phyloP scores from a whole-genome alignment of 1,140 invertebrate genomes.

The Caenorhabditis elegans region WBcel235 BX284605.5:10978501-10979000 shows the following conservation, averaged over 20 bases:
- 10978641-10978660: background rate
- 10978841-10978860: background rate
- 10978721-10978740: no score
- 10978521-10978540: no score
- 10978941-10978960: no score
- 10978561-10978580: background rate
- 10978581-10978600: background rate
- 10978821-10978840: background rate
- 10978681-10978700: background rate
- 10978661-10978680: background rate
- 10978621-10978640: background rate
- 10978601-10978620: background rate
- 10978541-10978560: background rate
- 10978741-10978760: no score
- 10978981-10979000: no score
- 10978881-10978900: no score
- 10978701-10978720: background rate
- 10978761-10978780: no score
- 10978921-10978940: no score
- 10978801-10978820: background rate
- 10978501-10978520: background rate
- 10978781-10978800: no score
- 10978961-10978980: no score
- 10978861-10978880: background rate
- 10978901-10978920: no score